Evolutionary conservation across 1,140 invertebrate species (phyloP).

Genomic region (Sipha flava): DNA sequence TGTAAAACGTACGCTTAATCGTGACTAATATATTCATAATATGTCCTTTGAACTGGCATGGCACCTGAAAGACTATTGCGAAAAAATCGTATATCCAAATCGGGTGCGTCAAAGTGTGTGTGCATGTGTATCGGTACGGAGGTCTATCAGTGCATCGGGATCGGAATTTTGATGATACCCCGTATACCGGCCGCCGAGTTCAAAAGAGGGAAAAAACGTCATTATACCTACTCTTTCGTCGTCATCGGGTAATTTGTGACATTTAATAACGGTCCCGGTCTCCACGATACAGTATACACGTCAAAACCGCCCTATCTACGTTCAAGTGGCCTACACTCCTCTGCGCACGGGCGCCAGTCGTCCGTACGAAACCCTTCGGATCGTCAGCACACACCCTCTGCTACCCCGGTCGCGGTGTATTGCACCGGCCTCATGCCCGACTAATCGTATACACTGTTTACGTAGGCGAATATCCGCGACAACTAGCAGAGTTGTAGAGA

Average conservation of each 20-base stretch:
- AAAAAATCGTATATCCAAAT: background rate
- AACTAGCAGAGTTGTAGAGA: too few relatives aligned
- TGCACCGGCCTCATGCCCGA: too few relatives aligned
- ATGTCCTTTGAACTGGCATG: background rate
- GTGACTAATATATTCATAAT: background rate
- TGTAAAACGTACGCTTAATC: too few relatives aligned
- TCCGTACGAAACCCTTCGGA: background rate
- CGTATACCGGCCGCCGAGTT: background rate
- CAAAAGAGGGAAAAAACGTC: background rate
- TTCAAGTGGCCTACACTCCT: background rate
- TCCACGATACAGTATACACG: background rate
- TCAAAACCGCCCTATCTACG: background rate
- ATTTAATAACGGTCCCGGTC: background rate
- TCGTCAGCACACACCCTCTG: too few relatives aligned
- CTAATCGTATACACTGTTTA: too few relatives aligned
- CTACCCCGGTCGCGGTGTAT: too few relatives aligned
- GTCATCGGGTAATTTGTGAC: slow-evolving; percentile 8
- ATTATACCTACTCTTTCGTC: background rate
- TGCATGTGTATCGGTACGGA: background rate
- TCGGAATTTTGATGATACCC: slow-evolving; percentile 4
- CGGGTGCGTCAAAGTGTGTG: background rate
- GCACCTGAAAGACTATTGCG: background rate
- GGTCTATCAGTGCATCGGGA: background rate
- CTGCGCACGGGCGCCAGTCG: background rate
- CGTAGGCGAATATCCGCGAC: background rate